Conservation (phyloP, 2,113 vertebrate species). For the Elachura formosa region DNA sequence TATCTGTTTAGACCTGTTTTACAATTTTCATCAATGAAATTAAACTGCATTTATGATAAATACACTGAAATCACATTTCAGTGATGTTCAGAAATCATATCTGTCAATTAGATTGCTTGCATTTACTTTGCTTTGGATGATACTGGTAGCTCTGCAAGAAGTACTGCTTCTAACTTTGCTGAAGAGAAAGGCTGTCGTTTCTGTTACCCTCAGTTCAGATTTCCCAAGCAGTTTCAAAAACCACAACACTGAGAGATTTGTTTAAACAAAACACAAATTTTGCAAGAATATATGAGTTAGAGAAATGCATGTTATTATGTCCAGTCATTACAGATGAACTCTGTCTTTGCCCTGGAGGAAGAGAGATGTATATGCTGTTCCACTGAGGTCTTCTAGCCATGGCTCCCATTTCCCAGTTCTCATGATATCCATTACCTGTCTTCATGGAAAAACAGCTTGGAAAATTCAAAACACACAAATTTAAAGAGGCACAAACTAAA, state of each 20-base stretch:
- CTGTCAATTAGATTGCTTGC: background rate
- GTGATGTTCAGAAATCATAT: background rate
- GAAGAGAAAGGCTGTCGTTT: background rate
- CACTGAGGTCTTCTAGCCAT: accelerated
- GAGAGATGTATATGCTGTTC: background rate
- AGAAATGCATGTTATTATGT: background rate
- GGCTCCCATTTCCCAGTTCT: background rate
- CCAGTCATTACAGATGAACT: background rate
- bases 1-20: background rate
- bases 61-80: background rate
- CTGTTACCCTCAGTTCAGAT: background rate
- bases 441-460: background rate
- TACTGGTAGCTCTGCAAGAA: background rate
- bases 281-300: background rate
- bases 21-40: background rate
- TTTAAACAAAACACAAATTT: background rate
- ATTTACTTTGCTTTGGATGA: background rate
- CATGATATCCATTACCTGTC: background rate
- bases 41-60: background rate
- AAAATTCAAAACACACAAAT: background rate
- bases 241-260: background rate
- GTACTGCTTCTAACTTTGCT: background rate
- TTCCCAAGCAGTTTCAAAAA: background rate
- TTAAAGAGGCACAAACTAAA: background rate
- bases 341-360: background rate